Evolutionary conservation across 2,113 vertebrate species (phyloP), one percentile per base, ranked within the genome.

Genomic region (Phainopepla nitens): DNA sequence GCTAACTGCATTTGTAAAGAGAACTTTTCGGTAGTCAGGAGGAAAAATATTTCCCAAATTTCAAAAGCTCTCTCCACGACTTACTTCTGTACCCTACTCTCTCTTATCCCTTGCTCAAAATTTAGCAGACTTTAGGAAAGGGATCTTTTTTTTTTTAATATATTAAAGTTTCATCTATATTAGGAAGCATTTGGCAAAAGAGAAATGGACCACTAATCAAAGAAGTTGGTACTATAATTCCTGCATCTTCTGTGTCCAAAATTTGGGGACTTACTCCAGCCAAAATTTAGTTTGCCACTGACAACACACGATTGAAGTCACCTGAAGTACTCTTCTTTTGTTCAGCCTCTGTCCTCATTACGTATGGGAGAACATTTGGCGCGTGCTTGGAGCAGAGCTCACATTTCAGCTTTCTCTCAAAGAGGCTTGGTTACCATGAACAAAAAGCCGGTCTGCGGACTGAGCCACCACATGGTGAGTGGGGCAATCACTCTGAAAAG

Each of bases 261-360:
- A 66, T 66, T 70, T 7, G 4, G 27, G 19, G 11, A 78, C 75
- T 71, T 82, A 50, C 11, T 87, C 27, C 36, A 91, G 69, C 51
- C 84, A 85, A 87, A 61, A 56, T 89, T 56, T 87, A 64, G n/a
- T 65, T 64, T 82, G 22, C 57, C n/a, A 13, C 42, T 69, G 41
- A 54, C 35, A 79, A 33, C 27, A 39, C 27, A 45, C 58, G 33
- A 47, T 31, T 75, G 69, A 91, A 84, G 22, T 10, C 0, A 1
- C 64, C 44, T 79, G 47, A 87, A 91, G 35, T 31, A 66, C 19
- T 47, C 41, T 31, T 54, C 49, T 68, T 57, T 62, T 60, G 28
- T 69, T 91, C 73, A 64, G 15, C 21, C 44, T 77, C 64, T 84
- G 47, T 64, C 61, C 69, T 85, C 41, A 13, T 75, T 64, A 93